Conservation (phyloP, 2,797 vertebrate species). For the Pteronotus mesoamericanus region DNA sequence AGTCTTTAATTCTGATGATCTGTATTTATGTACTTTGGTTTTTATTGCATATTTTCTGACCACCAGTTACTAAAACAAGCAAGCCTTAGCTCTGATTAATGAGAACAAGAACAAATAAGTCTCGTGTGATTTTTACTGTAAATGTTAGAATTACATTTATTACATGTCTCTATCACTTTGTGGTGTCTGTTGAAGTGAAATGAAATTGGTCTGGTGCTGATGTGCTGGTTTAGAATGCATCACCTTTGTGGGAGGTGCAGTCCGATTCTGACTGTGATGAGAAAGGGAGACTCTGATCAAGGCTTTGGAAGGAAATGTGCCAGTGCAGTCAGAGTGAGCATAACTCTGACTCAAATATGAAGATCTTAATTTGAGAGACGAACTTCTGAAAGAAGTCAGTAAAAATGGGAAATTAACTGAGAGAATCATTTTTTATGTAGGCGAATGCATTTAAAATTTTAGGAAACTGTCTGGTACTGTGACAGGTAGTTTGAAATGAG, state of each 20-base stretch:
- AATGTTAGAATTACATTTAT: conserved; percentile 46
- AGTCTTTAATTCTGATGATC: neutral
- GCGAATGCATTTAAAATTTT: neutral
- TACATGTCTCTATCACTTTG: neutral
- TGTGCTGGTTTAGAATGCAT: neutral
- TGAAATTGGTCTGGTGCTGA: neutral
- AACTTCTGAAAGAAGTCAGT: neutral
- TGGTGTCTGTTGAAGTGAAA: neutral
- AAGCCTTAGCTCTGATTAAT: neutral
- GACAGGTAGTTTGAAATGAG: neutral
- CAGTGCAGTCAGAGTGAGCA: neutral
- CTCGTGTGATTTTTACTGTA: neutral
- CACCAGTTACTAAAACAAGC: conserved; percentile 39
- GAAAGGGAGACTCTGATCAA: neutral
- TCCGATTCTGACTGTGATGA: neutral
- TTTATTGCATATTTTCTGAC: conserved; percentile 24
- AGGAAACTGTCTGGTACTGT: neutral
- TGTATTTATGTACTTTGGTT: neutral
- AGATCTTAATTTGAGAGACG: conserved; percentile 23
- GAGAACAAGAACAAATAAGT: conserved; percentile 13
- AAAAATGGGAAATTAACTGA: neutral
- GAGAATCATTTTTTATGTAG: neutral
- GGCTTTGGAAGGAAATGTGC: neutral
- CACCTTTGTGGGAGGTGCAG: neutral
- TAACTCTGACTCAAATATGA: neutral